Evolutionary conservation across 2,113 vertebrate genomes (phyloP), one percentile per base, ranked within the genome.

Genomic region (Puffinus mauretanicus): DNA sequence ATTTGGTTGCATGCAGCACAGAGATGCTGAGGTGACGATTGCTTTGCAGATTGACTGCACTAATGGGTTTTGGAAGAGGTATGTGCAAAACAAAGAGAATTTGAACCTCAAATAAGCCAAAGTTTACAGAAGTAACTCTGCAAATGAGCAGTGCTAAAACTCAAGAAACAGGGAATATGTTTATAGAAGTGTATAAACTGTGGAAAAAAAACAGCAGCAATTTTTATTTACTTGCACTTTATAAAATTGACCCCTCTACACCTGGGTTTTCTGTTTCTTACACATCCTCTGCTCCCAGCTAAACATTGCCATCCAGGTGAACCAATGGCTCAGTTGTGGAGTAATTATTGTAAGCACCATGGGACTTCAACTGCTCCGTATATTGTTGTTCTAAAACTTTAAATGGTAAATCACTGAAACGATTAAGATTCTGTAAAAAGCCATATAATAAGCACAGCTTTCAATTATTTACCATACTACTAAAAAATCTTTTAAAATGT

Each of bases 401-500:
- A 78, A 92, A 70, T 62, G 38, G 32, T 83, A 90, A 93, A 96
- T 94, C 69, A 90, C 47, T 76, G 47, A 52, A 25, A 36, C 44
- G 42, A 67, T 51, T 44, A 93, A 90, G 34, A 67, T 34, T 80
- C n/a, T 92, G n/a, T 78, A 88, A 95, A 95, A 96, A 83, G 34
- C 14, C 47, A 29, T 88, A 55, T 83, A 96, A 90, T 58, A 90
- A 61, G 17, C 52, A 79, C 29, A 75, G 71, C 65, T 94, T 95
- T 95, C 80, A 88, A 26, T 86, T 88, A 90, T 84, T 95, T 92
- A 86, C 38, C 52, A 64, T 69, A 51, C 32, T 49, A 42, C 57
- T 82, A 90, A 93, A 82, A 82, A 90, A n/a, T 77, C 29, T 94
- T 90, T 83, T 71, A 67, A 92, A 95, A 84, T 67, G 44, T 81